Percentiles rank a stretch among this genome's conserved stretches.
phyloP scores from a whole-genome alignment of 2,113 vertebrate species.

The Campylorhamphus procurvoides region DNA sequence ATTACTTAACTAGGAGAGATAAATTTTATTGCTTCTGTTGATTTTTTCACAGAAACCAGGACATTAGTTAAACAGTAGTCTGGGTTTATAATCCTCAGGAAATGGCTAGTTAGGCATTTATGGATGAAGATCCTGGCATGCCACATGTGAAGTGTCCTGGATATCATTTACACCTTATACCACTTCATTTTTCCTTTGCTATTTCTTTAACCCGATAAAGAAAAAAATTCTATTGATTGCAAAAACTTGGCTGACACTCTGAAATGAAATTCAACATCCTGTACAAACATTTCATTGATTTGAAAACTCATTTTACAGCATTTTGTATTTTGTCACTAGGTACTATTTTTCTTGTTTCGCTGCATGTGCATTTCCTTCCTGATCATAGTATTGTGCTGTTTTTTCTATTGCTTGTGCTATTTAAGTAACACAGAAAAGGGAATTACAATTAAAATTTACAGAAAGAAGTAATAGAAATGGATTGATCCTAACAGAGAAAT shows the following conservation, averaged over 20 bases:
- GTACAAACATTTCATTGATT: neutral
- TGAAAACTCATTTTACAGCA: neutral
- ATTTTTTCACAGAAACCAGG: neutral
- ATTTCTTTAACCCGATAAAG: fast-evolving
- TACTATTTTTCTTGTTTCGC: neutral
- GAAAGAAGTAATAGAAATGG: neutral
- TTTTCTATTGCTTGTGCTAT: neutral
- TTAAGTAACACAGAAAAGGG: neutral
- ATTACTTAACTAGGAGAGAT: neutral
- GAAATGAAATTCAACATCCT: neutral
- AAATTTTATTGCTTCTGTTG: neutral
- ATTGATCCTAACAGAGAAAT: neutral
- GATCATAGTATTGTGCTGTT: neutral
- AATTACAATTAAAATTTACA: neutral
- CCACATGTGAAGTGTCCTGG: neutral
- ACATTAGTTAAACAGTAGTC: neutral
- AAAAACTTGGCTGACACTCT: neutral
- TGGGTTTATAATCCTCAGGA: neutral
- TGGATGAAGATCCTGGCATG: neutral
- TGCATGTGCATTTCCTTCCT: neutral
- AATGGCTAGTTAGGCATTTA: neutral
- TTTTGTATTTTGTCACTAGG: neutral
- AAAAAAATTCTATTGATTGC: neutral
- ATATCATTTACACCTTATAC: neutral
- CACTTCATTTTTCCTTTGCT: neutral